These are phyloP conservation scores for Typhlomys cinereus DNA, from an alignment of 2,113 vertebrate genomes.

Conservation along the genomic window DNA sequence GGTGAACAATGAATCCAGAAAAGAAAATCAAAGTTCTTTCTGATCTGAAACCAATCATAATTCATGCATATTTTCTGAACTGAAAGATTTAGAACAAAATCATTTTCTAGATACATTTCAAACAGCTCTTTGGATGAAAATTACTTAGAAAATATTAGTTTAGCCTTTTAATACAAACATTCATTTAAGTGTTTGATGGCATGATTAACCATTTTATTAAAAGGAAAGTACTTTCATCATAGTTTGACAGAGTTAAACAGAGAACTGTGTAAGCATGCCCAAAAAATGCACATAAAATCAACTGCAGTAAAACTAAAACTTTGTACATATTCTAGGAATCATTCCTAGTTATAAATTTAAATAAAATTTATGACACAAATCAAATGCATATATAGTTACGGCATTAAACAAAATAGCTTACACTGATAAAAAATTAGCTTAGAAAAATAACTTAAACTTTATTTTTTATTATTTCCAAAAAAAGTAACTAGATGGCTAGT, in stretches of 20 bases:
- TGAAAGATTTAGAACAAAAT: conserved; percentile 51
- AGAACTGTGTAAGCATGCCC: not conserved
- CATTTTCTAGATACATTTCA: conserved; percentile 39
- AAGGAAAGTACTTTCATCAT: conserved; percentile 45
- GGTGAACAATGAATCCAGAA: conserved; percentile 28
- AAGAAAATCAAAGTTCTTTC: not conserved
- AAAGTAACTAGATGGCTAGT: not conserved
- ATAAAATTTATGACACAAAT: conserved; percentile 37
- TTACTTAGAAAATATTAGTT: conserved; percentile 29
- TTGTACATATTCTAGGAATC: conserved; percentile 7
- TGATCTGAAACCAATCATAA: conserved; percentile 32
- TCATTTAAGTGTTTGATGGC: conserved; percentile 26
- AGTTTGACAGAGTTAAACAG: not conserved
- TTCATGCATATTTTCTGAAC: conserved; percentile 35
- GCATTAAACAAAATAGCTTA: conserved; percentile 21
- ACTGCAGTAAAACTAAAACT: conserved; percentile 15
- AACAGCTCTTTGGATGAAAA: conserved; percentile 28
- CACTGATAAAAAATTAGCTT: conserved; percentile 21
- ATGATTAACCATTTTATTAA: conserved; percentile 36
- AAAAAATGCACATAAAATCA: conserved; percentile 42
- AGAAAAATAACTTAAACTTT: conserved; percentile 5
- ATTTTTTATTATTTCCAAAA: conserved; percentile 26
- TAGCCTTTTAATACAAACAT: not conserved
- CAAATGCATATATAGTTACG: conserved; percentile 35
- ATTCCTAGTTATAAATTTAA: not conserved